phyloP scores from a whole-genome alignment of 2,797 vertebrate genomes.

The Sebastes trivittatus region DNA sequence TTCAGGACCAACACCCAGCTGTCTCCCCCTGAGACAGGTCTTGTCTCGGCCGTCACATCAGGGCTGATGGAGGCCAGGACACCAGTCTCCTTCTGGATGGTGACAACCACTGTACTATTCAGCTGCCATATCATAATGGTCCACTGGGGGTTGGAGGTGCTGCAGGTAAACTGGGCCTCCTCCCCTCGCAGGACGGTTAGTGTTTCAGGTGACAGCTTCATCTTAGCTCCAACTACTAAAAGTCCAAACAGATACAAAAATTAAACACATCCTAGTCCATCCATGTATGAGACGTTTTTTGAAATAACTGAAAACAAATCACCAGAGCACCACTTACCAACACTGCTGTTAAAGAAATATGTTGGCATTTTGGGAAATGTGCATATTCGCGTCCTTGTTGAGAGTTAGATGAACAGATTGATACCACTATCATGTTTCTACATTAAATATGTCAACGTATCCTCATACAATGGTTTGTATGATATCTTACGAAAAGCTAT shows the following conservation, averaged over 20 bases:
- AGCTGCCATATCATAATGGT: conserved; percentile 72
- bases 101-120: conserved; percentile 27
- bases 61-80: conserved; percentile 27
- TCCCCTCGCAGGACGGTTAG: conserved; percentile 60
- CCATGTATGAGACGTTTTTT: background rate
- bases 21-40: background rate
- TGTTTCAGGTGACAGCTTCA: conserved; percentile 55
- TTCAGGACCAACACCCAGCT: conserved; percentile 69
- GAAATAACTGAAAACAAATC: background rate
- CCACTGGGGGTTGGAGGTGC: conserved; percentile 46
- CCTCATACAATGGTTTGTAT: too few relatives aligned
- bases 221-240: conserved; percentile 16
- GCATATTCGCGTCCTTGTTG: background rate
- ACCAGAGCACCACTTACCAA: background rate
- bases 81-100: conserved; percentile 46
- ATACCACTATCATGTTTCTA: background rate
- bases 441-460: too few relatives aligned
- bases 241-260: background rate
- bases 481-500: too few relatives aligned
- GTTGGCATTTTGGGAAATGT: background rate
- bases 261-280: background rate
- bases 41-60: conserved; percentile 51
- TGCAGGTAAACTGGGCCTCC: conserved; percentile 67
- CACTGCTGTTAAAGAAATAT: background rate
- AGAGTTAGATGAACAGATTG: background rate